phyloP scores from a whole-genome alignment of 2,113 vertebrate genomes.

The Larimichthys polyactis region DNA sequence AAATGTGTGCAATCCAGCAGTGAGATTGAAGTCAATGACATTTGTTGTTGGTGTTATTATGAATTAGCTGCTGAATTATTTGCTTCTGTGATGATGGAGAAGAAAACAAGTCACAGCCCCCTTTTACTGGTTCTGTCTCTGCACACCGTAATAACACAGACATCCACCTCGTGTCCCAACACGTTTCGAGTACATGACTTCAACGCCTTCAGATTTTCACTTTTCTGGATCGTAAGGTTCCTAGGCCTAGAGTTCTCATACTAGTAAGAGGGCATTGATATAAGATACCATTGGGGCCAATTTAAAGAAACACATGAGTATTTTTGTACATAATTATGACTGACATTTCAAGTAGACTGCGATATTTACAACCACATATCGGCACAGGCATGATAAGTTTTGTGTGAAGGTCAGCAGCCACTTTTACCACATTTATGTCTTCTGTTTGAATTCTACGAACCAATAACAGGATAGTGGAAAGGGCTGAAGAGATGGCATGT shows the following conservation, averaged over 20 bases:
- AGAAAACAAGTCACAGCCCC: conserved; percentile 45
- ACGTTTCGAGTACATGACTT: conserved; percentile 20
- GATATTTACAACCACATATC: conserved; percentile 71
- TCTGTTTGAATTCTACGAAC: conserved; percentile 27
- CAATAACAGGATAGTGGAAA: conserved; percentile 38
- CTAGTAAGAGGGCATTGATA: conserved; percentile 35
- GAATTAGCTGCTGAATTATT: conserved; percentile 75
- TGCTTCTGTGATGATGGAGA: conserved; percentile 62
- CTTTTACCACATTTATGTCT: conserved; percentile 27
- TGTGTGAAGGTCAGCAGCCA: conserved; percentile 40
- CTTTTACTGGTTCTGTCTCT: neutral
- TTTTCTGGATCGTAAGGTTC: conserved; percentile 41
- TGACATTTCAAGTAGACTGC: conserved; percentile 40
- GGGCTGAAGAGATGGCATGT: conserved; percentile 48
- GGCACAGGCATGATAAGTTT: conserved; percentile 30
- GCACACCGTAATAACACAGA: conserved; percentile 13
- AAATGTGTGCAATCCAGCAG: conserved; percentile 85
- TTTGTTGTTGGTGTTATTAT: conserved; percentile 62
- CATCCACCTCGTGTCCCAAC: neutral
- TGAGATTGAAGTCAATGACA: conserved; percentile 70
- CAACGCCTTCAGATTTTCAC: conserved; percentile 39
- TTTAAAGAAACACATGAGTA: conserved; percentile 39
- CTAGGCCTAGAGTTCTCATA: conserved; percentile 35
- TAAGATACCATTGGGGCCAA: conserved; percentile 45
- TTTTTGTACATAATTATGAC: conserved; percentile 49